Percentiles rank a stretch among this genome's conserved stretches.
phyloP scores from a whole-genome alignment of 2,113 vertebrate genomes.

The Phylloscopus whistleri region DNA sequence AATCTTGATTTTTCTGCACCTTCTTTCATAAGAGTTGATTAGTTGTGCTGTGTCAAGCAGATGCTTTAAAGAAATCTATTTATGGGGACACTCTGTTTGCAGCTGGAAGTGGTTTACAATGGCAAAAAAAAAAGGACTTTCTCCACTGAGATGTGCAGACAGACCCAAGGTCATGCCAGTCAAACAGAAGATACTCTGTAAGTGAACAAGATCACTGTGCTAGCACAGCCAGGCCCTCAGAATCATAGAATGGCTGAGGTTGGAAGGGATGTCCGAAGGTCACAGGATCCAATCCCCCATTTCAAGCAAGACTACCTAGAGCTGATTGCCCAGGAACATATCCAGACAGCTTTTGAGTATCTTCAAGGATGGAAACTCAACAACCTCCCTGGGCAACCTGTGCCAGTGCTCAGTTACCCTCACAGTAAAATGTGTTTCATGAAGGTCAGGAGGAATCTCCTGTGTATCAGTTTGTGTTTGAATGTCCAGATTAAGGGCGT shows the following conservation, averaged over 20 bases:
- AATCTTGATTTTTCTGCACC: constrained; percentile 22
- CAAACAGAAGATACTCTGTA: background rate
- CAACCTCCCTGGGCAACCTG: background rate
- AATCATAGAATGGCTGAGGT: background rate
- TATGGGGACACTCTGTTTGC: background rate
- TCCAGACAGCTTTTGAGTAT: background rate
- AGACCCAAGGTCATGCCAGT: background rate
- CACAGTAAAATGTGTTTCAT: background rate
- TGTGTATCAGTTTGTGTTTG: background rate
- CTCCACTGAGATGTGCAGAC: background rate
- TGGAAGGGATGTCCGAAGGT: background rate
- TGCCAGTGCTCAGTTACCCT: background rate
- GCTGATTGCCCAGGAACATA: rapidly evolving
- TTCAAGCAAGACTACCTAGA: background rate
- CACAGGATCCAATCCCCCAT: background rate
- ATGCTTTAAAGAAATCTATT: constrained; percentile 16
- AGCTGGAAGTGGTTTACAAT: background rate
- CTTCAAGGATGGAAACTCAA: background rate
- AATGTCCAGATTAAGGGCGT: background rate
- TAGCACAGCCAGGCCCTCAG: background rate
- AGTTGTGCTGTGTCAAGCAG: background rate
- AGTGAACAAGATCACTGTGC: background rate
- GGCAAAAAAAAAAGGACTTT: background rate
- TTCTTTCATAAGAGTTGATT: constrained; percentile 20
- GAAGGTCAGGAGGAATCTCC: background rate